phyloP scores from a whole-genome alignment of 2,113 vertebrate genomes.

The human region GRCh38 chr6:122426501-122427000 shows the following conservation, averaged over 20 bases:
- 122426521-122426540: not conserved
- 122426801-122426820: not conserved
- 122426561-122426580: not conserved
- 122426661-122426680: not conserved
- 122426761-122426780: constrained; percentile 37
- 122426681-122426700: not conserved
- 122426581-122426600: not conserved
- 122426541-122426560: not conserved
- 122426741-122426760: not conserved
- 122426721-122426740: not conserved
- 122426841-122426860: not conserved
- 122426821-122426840: not conserved
- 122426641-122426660: not conserved
- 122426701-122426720: not conserved
- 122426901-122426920: not conserved
- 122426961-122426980: not conserved
- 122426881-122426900: not conserved
- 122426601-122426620: not conserved
- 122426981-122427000: not conserved
- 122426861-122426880: not conserved
- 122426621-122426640: not conserved
- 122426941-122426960: not conserved
- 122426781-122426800: not conserved
- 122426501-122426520: not conserved
- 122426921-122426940: not conserved